Evolutionary conservation across 2,113 vertebrate species (phyloP).

Genomic region (Ancistrus triradiatus): DNA sequence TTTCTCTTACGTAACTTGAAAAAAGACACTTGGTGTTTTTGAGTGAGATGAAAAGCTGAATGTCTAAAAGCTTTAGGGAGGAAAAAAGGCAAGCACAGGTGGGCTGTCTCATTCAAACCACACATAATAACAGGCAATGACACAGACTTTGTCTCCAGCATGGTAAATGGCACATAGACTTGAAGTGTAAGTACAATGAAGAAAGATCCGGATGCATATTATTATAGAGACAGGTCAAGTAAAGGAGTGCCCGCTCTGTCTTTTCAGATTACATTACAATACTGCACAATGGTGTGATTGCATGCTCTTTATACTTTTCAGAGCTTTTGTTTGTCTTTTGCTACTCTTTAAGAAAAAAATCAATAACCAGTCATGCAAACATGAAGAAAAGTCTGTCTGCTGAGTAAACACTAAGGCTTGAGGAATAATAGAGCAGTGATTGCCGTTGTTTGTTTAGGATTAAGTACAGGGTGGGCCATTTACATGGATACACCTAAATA

Average conservation of each 20-base stretch:
- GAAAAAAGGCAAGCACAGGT: conserved; percentile 7
- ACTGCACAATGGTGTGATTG: too few relatives aligned
- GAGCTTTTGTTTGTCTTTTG: too few relatives aligned
- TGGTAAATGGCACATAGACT: not conserved
- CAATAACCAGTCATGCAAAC: too few relatives aligned
- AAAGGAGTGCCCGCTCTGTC: not conserved
- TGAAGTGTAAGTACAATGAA: conserved; percentile 22
- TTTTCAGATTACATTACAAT: too few relatives aligned
- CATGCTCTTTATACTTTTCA: too few relatives aligned
- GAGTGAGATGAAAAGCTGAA: conserved; percentile 20
- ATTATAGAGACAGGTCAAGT: not conserved
- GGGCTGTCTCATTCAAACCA: conserved; percentile 7
- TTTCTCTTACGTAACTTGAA: conserved; percentile 27
- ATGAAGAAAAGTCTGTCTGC: too few relatives aligned
- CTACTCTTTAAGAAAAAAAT: too few relatives aligned
- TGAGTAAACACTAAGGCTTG: too few relatives aligned
- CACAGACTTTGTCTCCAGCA: conserved; percentile 14
- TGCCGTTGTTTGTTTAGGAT: too few relatives aligned
- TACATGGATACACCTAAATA: too few relatives aligned
- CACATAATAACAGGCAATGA: not conserved
- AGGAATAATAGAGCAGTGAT: too few relatives aligned
- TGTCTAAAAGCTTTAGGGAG: not conserved
- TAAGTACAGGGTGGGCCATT: too few relatives aligned
- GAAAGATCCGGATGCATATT: not conserved
- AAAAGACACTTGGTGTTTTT: conserved; percentile 29